Evolutionary conservation across 2,113 vertebrate genomes (phyloP).

Genomic region (Equus przewalskii): DNA sequence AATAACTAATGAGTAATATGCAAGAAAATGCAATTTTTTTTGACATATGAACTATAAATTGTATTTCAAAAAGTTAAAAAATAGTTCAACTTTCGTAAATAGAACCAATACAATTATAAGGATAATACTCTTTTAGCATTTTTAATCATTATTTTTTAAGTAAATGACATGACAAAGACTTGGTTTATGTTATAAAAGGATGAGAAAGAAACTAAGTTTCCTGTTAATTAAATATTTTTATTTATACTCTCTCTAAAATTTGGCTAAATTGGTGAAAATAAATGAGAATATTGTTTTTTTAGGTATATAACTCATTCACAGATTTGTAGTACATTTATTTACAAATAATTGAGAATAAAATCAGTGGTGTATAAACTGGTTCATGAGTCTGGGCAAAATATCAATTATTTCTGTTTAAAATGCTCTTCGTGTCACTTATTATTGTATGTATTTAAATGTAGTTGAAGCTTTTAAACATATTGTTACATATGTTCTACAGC

Average conservation of each 20-base stretch:
- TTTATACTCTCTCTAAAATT: constrained; percentile 8
- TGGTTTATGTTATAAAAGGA: constrained; percentile 54
- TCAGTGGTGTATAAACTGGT: background rate
- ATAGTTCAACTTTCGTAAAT: background rate
- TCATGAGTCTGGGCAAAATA: constrained; percentile 24
- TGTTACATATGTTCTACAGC: background rate
- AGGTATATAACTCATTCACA: background rate
- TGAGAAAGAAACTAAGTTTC: constrained; percentile 24
- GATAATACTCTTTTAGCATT: constrained; percentile 43
- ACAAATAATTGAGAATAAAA: constrained; percentile 57
- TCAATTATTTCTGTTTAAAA: constrained; percentile 6
- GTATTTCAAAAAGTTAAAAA: constrained; percentile 41
- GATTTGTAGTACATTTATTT: background rate
- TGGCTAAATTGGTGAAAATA: constrained; percentile 44
- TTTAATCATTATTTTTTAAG: constrained; percentile 46
- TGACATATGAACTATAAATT: constrained; percentile 26
- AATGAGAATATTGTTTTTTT: constrained; percentile 28
- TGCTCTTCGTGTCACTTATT: constrained; percentile 5
- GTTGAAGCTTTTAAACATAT: background rate
- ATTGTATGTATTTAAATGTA: background rate
- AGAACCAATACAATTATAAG: constrained; percentile 47
- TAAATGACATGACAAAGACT: background rate
- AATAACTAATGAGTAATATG: constrained; percentile 54
- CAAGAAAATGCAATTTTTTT: constrained; percentile 67
- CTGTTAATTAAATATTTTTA: constrained; percentile 29